Conservation (phyloP, 2,888 invertebrate genomes). For the Pharmacophagus antenor region DNA sequence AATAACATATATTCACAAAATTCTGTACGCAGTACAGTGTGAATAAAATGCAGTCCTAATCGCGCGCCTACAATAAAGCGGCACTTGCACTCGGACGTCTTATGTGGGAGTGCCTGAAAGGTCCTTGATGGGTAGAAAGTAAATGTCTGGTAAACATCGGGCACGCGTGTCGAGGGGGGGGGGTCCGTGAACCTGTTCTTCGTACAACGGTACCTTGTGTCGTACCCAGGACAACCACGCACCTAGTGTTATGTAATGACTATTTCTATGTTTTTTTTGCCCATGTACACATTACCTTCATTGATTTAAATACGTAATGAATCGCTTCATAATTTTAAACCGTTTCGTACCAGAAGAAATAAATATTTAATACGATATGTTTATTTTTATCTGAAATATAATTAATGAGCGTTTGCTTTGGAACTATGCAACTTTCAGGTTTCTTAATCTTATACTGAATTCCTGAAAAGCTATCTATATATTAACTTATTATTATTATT, state of each 20-base stretch:
- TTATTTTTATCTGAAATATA: not conserved
- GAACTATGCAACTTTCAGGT: too few relatives aligned
- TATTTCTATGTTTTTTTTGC: constrained; percentile 62
- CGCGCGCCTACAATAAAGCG: constrained; percentile 11
- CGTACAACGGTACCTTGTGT: constrained; percentile 70
- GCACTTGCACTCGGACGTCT: constrained; percentile 37
- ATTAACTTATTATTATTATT: too few relatives aligned
- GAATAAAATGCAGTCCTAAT: not conserved
- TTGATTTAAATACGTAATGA: not conserved
- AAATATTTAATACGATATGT: not conserved
- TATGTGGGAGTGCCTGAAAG: constrained; percentile 51
- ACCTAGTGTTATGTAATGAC: constrained; percentile 73
- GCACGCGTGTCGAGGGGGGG: constrained; percentile 47
- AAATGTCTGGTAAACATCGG: constrained; percentile 63
- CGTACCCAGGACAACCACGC: constrained; percentile 62
- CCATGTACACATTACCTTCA: not conserved
- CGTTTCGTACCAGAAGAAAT: not conserved
- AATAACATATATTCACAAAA: too few relatives aligned
- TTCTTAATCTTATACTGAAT: too few relatives aligned
- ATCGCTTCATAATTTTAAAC: not conserved
- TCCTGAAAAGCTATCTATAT: too few relatives aligned
- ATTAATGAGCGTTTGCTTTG: too few relatives aligned
- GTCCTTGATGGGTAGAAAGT: constrained; percentile 79
- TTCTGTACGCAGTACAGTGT: too few relatives aligned
- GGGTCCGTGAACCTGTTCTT: constrained; percentile 70